phyloP scores from a whole-genome alignment of 2,797 vertebrate genomes.

The Ctenopoma multispine region DNA sequence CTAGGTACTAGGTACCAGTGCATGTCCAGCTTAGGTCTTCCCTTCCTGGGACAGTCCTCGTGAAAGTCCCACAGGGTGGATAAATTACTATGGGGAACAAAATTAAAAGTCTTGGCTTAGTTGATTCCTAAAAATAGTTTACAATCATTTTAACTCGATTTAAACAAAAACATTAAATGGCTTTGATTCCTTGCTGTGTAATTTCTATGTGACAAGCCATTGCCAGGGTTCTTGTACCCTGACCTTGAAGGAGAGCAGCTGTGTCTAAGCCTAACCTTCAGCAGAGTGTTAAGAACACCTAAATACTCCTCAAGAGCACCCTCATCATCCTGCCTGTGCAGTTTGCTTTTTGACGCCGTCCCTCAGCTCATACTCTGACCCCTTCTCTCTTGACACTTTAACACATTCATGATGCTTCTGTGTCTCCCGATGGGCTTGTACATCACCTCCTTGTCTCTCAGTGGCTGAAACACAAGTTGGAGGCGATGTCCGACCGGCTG shows the following conservation, averaged over 20 bases:
- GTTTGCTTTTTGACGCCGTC: conserved; percentile 9
- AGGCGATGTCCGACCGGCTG: conserved; percentile 48
- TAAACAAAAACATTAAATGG: background rate
- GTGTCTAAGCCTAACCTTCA: conserved; percentile 8
- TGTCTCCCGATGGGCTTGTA: conserved; percentile 52
- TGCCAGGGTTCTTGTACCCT: background rate
- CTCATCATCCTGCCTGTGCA: background rate
- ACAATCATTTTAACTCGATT: too few species aligned
- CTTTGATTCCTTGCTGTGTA: background rate
- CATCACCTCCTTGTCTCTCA: conserved; percentile 64
- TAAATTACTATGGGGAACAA: too few species aligned
- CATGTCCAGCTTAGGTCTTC: too few species aligned
- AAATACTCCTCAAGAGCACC: conserved; percentile 14
- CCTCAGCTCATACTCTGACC: background rate
- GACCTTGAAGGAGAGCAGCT: conserved; percentile 19
- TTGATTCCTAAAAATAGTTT: too few species aligned
- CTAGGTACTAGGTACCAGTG: too few species aligned
- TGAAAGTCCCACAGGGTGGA: too few species aligned
- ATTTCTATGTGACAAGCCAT: background rate
- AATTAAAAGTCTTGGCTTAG: too few species aligned
- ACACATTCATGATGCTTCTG: conserved; percentile 56
- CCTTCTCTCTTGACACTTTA: conserved; percentile 52
- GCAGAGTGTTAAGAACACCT: conserved; percentile 14
- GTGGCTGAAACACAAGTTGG: conserved; percentile 69
- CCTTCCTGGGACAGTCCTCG: too few species aligned